These are phyloP conservation scores for Atherinosoma microstoma DNA, from an alignment of 2,797 vertebrate species.

Conservation along the genomic window DNA sequence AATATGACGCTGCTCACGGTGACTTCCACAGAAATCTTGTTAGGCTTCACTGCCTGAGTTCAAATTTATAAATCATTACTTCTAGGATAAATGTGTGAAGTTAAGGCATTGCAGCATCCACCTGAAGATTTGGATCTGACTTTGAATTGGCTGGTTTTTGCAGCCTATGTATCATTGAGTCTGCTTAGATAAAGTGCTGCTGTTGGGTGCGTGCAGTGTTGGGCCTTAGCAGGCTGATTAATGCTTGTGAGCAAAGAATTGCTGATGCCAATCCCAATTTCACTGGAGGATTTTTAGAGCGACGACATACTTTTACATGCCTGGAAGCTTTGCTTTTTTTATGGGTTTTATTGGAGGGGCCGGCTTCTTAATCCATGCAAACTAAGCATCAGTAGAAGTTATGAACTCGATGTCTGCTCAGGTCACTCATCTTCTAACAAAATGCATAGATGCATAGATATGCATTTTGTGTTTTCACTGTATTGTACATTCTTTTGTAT, in stretches of 20 bases:
- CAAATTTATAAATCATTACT: not conserved
- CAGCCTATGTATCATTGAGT: constrained; percentile 31
- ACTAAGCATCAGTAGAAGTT: constrained; percentile 34
- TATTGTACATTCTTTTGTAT: not conserved
- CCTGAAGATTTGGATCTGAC: constrained; percentile 7
- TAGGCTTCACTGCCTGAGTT: not conserved
- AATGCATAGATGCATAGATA: too few species aligned
- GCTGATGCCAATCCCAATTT: constrained; percentile 68
- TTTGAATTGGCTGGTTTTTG: constrained; percentile 35
- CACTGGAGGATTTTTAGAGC: constrained; percentile 51
- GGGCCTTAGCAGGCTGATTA: constrained; percentile 60
- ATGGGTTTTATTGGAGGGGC: constrained; percentile 24
- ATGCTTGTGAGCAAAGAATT: constrained; percentile 61
- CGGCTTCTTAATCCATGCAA: constrained; percentile 41
- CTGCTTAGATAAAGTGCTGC: constrained; percentile 45
- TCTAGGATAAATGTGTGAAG: not conserved
- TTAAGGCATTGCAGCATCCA: not conserved
- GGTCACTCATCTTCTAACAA: constrained; percentile 1
- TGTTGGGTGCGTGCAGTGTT: constrained; percentile 52
- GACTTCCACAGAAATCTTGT: not conserved
- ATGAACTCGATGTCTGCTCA: constrained; percentile 35
- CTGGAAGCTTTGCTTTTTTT: constrained; percentile 39
- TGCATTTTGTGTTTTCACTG: not conserved
- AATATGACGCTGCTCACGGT: not conserved
- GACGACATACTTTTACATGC: constrained; percentile 43